Evolutionary conservation across 2,113 vertebrate genomes (phyloP), one percentile per base, ranked within the genome.

Genomic region (Sialia sialis): DNA sequence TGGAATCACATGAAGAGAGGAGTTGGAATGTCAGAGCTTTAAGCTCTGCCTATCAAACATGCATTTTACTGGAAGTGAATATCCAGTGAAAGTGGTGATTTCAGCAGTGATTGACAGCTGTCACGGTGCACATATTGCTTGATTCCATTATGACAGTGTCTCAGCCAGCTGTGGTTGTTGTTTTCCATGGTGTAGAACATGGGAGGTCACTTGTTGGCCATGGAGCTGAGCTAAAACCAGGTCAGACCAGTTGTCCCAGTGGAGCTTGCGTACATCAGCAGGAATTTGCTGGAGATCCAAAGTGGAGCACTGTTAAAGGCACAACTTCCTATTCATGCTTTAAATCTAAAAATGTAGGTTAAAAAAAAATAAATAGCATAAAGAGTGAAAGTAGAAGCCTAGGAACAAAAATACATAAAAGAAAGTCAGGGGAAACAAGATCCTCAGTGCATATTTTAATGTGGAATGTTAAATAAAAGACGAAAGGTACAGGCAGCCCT

Each of bases 41-140:
- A 0, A 36, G 12, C 51, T 85, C 11, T 60, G 43, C 25, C 1
- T 66, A 1, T 39, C 30, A 60, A 77, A 19, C 10, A 0, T 1
- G 2, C 2, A 1, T 43, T 81, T 85, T 48, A 5, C 27, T 56
- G 27, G 20, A 3, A 60, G 6, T 5, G 8, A 20, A 16, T 0
- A 2, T 12, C 9, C 22, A 8, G 43, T 23, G 25, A 13, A 70
- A 74, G 13, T 6, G 29, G 3, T 22, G 1, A 2, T n/a, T 83
- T 69, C 46, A 17, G 72, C 34, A 70, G 55, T 25, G 36, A 10
- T 41, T 25, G 58, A 2, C 22, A 17, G 27, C 58, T 90, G 38
- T 32, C 51, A 32, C 7, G 8, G 25, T 13, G 7, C 2, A 9
- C 18, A 1, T 27, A 1, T 78, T 63, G 39, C 30, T 78, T 34